These are phyloP conservation scores for Anhinga rufa DNA, from an alignment of 2,113 vertebrate species.

Conservation along the genomic window DNA sequence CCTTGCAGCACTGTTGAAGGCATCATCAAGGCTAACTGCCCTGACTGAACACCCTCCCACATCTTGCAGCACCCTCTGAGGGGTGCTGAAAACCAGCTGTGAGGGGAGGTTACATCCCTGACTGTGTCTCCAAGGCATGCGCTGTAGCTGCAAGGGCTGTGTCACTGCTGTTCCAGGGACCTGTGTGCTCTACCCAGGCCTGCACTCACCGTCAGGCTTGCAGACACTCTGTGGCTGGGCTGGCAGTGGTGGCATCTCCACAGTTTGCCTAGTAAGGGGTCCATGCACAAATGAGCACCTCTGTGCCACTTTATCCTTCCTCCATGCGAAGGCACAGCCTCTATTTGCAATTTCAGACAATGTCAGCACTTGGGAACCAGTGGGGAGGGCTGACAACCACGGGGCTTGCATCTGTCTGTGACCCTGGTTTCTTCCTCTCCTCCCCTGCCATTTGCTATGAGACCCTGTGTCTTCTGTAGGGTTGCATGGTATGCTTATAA, in stretches of 20 bases:
- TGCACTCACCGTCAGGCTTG: background rate
- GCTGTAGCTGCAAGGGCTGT: background rate
- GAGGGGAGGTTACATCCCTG: background rate
- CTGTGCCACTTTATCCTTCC: background rate
- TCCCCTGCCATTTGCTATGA: background rate
- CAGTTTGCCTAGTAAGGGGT: background rate
- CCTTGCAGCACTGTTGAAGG: background rate
- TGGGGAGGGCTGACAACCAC: background rate
- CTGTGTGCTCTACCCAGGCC: background rate
- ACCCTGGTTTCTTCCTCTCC: background rate
- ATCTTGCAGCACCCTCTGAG: background rate
- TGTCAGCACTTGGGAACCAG: background rate
- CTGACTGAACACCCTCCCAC: background rate
- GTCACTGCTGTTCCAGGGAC: background rate
- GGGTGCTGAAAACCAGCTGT: background rate
- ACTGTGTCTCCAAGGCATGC: background rate
- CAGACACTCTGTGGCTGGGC: background rate
- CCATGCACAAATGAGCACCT: background rate
- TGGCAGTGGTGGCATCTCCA: background rate
- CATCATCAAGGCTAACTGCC: accelerated
- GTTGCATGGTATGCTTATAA: background rate
- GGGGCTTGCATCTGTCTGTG: background rate
- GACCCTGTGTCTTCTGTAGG: background rate
- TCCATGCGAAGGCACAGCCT: background rate
- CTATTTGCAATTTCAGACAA: background rate